Evolutionary conservation across 1,140 invertebrate species (phyloP).

Genomic region (Leptopilina clavipes): DNA sequence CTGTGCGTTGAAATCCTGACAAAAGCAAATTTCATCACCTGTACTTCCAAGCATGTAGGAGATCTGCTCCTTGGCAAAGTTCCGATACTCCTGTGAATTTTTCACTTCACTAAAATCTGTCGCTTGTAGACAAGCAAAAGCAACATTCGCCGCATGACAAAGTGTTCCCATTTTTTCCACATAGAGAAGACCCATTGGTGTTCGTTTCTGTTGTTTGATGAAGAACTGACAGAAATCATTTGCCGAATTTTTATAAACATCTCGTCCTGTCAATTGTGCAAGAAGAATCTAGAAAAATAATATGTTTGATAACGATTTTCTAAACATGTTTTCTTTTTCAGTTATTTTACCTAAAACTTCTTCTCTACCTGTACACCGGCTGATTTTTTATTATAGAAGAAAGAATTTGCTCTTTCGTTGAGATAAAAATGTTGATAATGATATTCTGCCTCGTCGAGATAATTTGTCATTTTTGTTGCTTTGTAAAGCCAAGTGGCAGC

Average conservation of each 20-base stretch:
- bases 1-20: no score
- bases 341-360: no score
- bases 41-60: slow-evolving; percentile 78
- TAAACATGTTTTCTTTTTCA: no score
- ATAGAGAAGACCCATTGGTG: slow-evolving; percentile 77
- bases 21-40: slow-evolving; percentile 52
- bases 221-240: slow-evolving; percentile 76
- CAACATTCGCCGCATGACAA: slow-evolving; percentile 77
- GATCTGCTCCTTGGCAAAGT: slow-evolving; percentile 79
- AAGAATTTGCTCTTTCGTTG: slow-evolving; percentile 71
- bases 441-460: slow-evolving; percentile 75
- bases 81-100: slow-evolving; percentile 68
- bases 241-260: slow-evolving; percentile 72
- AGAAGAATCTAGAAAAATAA: slow-evolving; percentile 71
- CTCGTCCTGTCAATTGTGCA: slow-evolving; percentile 71
- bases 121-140: slow-evolving; percentile 76
- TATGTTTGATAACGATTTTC: no score
- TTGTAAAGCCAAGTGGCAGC: slow-evolving; percentile 79
- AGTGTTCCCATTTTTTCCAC: slow-evolving; percentile 78
- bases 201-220: slow-evolving; percentile 71
- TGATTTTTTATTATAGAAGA: slow-evolving; percentile 79
- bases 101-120: slow-evolving; percentile 69
- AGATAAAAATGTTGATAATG: slow-evolving; percentile 76
- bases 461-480: slow-evolving; percentile 76
- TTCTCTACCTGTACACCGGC: slow-evolving; percentile 74